Evolutionary conservation across 2,888 invertebrate genomes (phyloP), one percentile per base, ranked within the genome.

Genomic region (Xestobium rufovillosum): DNA sequence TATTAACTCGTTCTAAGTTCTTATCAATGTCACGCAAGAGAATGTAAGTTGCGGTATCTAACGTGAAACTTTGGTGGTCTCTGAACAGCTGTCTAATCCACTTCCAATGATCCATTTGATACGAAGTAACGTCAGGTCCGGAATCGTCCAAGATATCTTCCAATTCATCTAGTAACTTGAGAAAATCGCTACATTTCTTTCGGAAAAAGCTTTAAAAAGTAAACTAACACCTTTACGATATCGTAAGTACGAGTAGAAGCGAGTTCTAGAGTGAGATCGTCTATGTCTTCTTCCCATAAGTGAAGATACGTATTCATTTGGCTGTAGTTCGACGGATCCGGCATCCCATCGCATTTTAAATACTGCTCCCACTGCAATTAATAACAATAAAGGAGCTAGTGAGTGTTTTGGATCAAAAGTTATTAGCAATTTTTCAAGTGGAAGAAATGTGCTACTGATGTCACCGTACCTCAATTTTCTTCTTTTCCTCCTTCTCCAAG

Each of bases 221-320:
- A 52, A 48, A n/a, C 6, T 19, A 19, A 19, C n/a, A 70, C 70
- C 38, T 61, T 52, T 17, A 67, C 54, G 8, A 69, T 65, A 38
- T 70, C 65, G 14, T 57, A 46, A 9, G 70, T 70, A 45, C 67
- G 65, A 15, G 50, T 49, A 3, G 63, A 51, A 6, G 68, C 57
- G 8, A 64, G 59, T 14, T 61, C 57, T 37, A 72, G 64, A 4
- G 56, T 60, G 4, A 66, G 64, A 2, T 59, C 47, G 1, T 64
- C 56, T 26, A 68, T 55, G 19, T 61, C 60, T 39, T 66, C 49
- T 16, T 67, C 61, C 74, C 74, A 73, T 3, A 71, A 51, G 43
- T 67, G 72, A 9, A 74, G 52, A 40, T 71, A 75, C 0, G 70
- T 71, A 47, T 71, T 73, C 64, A 75, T 64, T 42, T 71, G 63